These are phyloP conservation scores for Odocoileus hemionus DNA, from an alignment of 2,113 vertebrate species.

Conservation along the genomic window DNA sequence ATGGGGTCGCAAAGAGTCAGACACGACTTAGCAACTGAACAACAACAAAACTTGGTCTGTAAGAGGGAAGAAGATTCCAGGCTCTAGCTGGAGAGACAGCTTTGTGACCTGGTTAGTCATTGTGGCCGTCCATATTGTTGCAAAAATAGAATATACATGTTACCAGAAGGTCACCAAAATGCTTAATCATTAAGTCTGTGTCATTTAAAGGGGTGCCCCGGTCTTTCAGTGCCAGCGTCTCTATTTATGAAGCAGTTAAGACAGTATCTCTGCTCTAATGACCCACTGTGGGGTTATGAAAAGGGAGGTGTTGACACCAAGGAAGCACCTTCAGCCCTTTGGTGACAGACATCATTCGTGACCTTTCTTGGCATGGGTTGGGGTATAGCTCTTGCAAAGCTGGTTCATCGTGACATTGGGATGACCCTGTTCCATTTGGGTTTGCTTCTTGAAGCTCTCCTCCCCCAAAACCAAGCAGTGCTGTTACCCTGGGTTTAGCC, in stretches of 20 bases:
- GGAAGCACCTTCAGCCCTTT: not conserved
- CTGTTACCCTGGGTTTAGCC: not conserved
- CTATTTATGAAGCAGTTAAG: not conserved
- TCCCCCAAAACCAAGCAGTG: rapidly evolving
- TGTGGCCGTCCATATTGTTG: not conserved
- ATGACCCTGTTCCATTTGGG: not conserved
- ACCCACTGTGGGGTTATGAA: rapidly evolving
- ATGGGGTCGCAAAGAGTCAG: not conserved
- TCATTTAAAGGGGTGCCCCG: not conserved
- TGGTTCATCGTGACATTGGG: rapidly evolving
- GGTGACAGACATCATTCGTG: not conserved
- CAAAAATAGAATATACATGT: not conserved
- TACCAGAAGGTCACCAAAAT: not conserved
- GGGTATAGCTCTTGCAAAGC: not conserved
- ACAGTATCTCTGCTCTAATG: not conserved
- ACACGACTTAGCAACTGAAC: not conserved
- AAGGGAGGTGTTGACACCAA: not conserved
- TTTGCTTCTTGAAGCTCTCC: not conserved
- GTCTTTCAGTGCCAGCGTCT: not conserved
- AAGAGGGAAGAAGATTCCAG: not conserved
- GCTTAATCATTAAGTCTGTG: rapidly evolving
- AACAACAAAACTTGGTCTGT: not conserved
- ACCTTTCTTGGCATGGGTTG: not conserved
- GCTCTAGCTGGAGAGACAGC: not conserved
- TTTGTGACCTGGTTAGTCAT: not conserved